Conservation (phyloP, 2,797 vertebrate genomes). For the Micropoecilia bifurca region DNA sequence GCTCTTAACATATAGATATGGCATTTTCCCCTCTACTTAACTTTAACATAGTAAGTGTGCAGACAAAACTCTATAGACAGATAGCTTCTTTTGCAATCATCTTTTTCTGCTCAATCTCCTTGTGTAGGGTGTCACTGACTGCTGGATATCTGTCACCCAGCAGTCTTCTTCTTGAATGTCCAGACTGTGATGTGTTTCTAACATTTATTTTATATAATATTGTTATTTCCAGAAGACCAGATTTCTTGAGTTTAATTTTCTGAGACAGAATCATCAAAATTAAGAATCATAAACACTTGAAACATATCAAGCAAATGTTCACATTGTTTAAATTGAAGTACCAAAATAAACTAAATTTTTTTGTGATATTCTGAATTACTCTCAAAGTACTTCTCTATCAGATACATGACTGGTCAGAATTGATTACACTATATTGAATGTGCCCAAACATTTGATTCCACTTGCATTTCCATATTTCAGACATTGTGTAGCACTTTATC, state of each 20-base stretch:
- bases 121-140: neutral
- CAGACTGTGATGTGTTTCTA: neutral
- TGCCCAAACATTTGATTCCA: neutral
- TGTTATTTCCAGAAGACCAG: neutral
- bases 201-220: neutral
- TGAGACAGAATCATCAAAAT: neutral
- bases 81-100: too few relatives aligned
- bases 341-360: neutral
- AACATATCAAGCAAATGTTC: neutral
- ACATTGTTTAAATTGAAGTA: neutral
- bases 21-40: neutral
- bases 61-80: too few relatives aligned
- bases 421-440: neutral
- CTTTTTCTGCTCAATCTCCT: neutral
- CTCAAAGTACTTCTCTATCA: neutral
- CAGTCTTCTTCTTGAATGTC: neutral
- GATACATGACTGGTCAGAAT: neutral
- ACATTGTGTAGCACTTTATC: too few relatives aligned
- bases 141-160: neutral
- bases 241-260: neutral
- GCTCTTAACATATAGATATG: neutral
- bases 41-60: too few relatives aligned
- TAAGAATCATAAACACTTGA: neutral
- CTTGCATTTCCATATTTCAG: neutral
- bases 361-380: neutral